Percentiles rank a stretch among this genome's conserved stretches.
Evolutionary conservation across 2,797 vertebrate species (phyloP).

Genomic region (Argentina silus): DNA sequence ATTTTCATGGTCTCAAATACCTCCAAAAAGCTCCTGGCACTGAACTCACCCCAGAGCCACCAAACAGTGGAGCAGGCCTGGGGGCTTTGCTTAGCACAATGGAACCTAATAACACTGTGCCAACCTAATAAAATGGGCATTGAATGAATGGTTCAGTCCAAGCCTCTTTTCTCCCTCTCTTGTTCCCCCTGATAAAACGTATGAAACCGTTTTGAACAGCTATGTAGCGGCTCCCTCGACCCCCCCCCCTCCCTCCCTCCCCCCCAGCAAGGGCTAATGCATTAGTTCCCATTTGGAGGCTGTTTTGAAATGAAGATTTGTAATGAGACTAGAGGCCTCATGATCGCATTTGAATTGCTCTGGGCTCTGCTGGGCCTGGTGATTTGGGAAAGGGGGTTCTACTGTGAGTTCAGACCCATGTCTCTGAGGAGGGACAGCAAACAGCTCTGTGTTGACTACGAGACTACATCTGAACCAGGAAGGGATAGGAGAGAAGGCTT

Average conservation of each 20-base stretch:
- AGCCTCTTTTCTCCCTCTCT: conserved; percentile 69
- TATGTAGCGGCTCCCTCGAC: conserved; percentile 54
- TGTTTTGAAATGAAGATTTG: conserved; percentile 79
- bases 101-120: conserved; percentile 77
- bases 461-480: conserved; percentile 62
- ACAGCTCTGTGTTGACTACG: conserved; percentile 52
- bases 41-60: conserved; percentile 67
- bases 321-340: conserved; percentile 74
- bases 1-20: conserved; percentile 75
- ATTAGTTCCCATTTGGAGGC: conserved; percentile 78
- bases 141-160: conserved; percentile 71
- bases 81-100: conserved; percentile 73
- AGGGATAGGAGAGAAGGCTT: conserved; percentile 53
- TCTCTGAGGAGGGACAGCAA: conserved; percentile 61
- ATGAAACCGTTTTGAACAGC: conserved; percentile 74
- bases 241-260: conserved; percentile 61
- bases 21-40: conserved; percentile 73
- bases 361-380: conserved; percentile 66
- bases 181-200: conserved; percentile 72
- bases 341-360: conserved; percentile 74
- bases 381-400: conserved; percentile 62
- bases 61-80: conserved; percentile 69
- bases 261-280: conserved; percentile 69
- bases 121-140: conserved; percentile 76
- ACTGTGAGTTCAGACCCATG: conserved; percentile 65